Evolutionary conservation across 1,140 invertebrate species (phyloP).

Genomic region (Habropoda laboriosa): DNA sequence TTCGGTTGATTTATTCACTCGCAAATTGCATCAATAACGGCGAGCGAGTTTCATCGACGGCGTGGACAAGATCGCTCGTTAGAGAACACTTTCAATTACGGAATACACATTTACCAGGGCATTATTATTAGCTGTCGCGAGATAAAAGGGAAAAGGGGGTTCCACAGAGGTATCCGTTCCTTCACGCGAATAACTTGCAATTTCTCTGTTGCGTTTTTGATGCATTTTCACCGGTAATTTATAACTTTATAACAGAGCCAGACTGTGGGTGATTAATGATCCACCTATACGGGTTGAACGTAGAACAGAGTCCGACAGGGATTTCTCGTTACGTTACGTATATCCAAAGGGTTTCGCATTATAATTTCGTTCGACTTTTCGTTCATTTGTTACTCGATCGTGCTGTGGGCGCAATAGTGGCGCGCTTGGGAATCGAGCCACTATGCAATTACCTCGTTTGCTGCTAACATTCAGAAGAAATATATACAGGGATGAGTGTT

Average conservation of each 20-base stretch:
- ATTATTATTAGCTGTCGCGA: constrained; percentile 34
- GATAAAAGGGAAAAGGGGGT: not conserved
- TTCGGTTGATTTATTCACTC: constrained; percentile 38
- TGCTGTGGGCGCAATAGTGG: not conserved
- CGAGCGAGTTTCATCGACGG: not conserved
- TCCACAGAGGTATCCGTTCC: not conserved
- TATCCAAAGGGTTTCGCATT: not conserved
- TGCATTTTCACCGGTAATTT: constrained; percentile 27
- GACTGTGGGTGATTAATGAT: constrained; percentile 24
- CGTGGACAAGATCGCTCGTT: constrained; percentile 15
- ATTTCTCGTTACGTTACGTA: not conserved
- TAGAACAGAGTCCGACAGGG: not conserved
- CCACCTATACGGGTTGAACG: not conserved
- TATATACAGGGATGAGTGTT: too few species aligned
- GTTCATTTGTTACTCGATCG: too few species aligned
- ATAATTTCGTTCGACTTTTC: not conserved
- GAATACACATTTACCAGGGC: constrained; percentile 8
- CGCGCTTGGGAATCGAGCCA: not conserved
- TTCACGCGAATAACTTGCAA: not conserved
- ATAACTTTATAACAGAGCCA: constrained; percentile 42
- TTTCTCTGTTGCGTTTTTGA: not conserved
- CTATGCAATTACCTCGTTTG: not conserved
- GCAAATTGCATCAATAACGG: constrained; percentile 32
- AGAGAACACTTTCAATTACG: constrained; percentile 43
- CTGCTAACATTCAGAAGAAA: too few species aligned